Evolutionary conservation across 1,140 invertebrate genomes (phyloP), one percentile per base, ranked within the genome.

Genomic region (Drosophila nigromelanica): DNA sequence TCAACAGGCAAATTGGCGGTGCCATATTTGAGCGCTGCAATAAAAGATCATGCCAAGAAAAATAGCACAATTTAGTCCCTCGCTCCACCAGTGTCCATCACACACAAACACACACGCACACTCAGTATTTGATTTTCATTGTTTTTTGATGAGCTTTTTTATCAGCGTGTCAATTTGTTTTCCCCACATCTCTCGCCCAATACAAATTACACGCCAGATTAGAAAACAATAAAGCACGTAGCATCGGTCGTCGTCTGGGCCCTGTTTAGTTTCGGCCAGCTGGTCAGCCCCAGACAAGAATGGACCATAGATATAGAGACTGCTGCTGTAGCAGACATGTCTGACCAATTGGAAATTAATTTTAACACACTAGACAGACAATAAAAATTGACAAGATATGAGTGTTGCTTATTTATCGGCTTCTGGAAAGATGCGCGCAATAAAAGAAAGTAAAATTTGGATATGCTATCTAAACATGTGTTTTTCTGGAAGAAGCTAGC

Each of bases 141-240:
- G 33, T n/a, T 43, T 18, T 74, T 60, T 62, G 35, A 48, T 54
- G 55, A 68, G 63, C 48, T 60, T 55, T 67, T 80, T 86, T 86
- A 87, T 86, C 78, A 75, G 50, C 58, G 35, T 78, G 78, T 78
- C 82, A 87, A 87, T 86, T 79, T 82, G 75, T 70, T 50, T n/a
- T 11, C 45, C 40, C 42, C 27, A 55, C 64, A 40, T 60, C 48
- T 52, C 14, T 18, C 14, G 33, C 10, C n/a, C 51, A 78, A 72
- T 42, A 78, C 68, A 78, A 79, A 86, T 87, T 74, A 74, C 67
- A 69, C 58, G 67, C 59, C 39, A 51, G 51, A 70, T 74, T 82
- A 82, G 76, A 76, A 76, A 75, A 78, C 83, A 71, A 81, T 73
- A 66, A 78, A 70, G 82, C 82, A 86, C 82, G 82, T 86, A 86